Percentiles rank a stretch among this genome's conserved stretches.
phyloP scores from a whole-genome alignment of 2,797 vertebrate genomes.

The Melanotaenia pygmaea region DNA sequence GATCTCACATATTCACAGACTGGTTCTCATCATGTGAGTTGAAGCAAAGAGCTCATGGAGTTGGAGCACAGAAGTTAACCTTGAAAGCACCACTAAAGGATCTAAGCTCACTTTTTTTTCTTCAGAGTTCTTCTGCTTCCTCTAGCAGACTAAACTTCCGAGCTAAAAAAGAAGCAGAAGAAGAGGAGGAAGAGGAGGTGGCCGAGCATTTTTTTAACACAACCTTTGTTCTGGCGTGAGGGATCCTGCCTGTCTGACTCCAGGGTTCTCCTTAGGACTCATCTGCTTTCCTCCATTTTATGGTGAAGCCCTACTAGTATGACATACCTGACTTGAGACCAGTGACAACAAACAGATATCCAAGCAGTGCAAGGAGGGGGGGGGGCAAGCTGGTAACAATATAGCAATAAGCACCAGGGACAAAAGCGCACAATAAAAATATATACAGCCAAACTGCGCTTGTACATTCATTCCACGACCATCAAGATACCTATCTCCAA shows the following conservation, averaged over 20 bases:
- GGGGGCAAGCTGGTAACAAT: conserved; percentile 33
- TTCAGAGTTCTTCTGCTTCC: conserved; percentile 67
- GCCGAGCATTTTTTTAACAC: conserved; percentile 55
- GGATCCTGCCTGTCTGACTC: conserved; percentile 79
- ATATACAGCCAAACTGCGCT: conserved; percentile 28
- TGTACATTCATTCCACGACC: conserved; percentile 45
- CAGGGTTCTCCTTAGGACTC: conserved; percentile 83
- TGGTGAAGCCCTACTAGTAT: conserved; percentile 88
- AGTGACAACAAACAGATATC: conserved; percentile 75
- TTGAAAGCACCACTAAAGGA: conserved; percentile 46
- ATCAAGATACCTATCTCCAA: conserved; percentile 57
- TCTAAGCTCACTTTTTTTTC: conserved; percentile 51
- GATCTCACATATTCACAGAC: background rate
- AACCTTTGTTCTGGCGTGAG: conserved; percentile 83
- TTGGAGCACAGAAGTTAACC: conserved; percentile 52
- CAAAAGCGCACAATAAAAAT: conserved; percentile 30
- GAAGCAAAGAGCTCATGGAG: conserved; percentile 27
- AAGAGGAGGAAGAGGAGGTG: conserved; percentile 46
- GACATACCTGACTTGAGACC: conserved; percentile 92
- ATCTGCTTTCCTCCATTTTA: conserved; percentile 98
- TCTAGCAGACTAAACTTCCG: conserved; percentile 56
- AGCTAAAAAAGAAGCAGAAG: conserved; percentile 35
- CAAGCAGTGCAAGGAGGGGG: conserved; percentile 41
- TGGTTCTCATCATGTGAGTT: conserved; percentile 8
- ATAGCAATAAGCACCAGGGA: conserved; percentile 38